Conservation (phyloP, 64 coral and sea anemone genomes). For the Catalaphyllia jardinei region DNA sequence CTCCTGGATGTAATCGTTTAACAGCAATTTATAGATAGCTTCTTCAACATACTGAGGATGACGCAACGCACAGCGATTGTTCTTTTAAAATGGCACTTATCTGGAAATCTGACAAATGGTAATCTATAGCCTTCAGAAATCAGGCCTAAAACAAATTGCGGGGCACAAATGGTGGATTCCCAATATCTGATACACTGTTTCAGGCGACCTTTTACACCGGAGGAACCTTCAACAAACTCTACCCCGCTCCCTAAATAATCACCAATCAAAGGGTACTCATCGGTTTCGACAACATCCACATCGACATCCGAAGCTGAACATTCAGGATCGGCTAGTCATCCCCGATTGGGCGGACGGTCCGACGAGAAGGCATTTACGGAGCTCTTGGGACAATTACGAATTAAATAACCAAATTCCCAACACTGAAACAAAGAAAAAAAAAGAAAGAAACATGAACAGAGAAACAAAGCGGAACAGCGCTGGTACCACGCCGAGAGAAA, state of each 20-base stretch:
- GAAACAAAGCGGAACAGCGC: neutral
- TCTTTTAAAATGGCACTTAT: too few species aligned
- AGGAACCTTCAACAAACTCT: neutral
- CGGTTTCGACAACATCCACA: constrained; percentile 1
- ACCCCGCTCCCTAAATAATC: neutral
- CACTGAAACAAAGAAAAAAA: neutral
- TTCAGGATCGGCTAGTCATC: neutral
- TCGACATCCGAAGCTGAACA: neutral
- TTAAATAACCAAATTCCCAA: neutral
- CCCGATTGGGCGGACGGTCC: constrained; percentile 1
- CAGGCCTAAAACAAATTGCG: too few species aligned
- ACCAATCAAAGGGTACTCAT: constrained; percentile 1
- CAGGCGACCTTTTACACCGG: neutral
- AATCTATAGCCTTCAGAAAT: too few species aligned
- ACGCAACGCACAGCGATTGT: too few species aligned
- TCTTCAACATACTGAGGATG: too few species aligned
- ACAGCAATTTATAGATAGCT: too few species aligned
- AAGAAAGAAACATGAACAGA: neutral
- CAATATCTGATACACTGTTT: neutral
- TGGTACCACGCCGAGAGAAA: constrained; percentile 5
- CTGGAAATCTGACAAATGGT: too few species aligned
- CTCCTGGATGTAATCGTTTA: too few species aligned
- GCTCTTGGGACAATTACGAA: neutral
- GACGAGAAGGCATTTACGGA: neutral
- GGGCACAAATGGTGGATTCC: too few species aligned